phyloP scores from a whole-genome alignment of 1,140 invertebrate genomes.

The Phenacoccus solenopsis region DNA sequence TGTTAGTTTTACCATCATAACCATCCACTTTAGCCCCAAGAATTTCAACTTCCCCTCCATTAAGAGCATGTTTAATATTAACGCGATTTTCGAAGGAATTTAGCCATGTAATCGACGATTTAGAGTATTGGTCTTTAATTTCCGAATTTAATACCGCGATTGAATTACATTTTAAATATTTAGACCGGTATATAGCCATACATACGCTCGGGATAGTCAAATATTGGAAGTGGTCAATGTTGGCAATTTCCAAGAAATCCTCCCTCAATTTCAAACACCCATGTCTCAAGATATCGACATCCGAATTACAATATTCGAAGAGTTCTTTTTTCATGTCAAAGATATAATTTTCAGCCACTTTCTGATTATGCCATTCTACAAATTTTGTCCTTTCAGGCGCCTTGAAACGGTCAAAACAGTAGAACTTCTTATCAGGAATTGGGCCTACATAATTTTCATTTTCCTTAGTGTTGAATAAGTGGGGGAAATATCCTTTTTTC shows the following conservation, averaged over 20 bases:
- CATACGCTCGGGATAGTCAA: not conserved
- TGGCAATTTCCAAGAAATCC: slow-evolving; percentile 9
- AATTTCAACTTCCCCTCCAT: slow-evolving; percentile 9
- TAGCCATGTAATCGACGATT: slow-evolving; percentile 12
- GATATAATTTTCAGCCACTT: slow-evolving; percentile 16
- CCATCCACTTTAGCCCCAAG: slow-evolving; percentile 16
- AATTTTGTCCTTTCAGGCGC: slow-evolving; percentile 7
- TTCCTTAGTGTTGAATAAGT: slow-evolving; percentile 18
- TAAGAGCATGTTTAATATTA: slow-evolving; percentile 4
- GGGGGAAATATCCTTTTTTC: slow-evolving; percentile 22
- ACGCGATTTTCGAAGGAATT: slow-evolving; percentile 5
- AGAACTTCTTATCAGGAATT: slow-evolving; percentile 19
- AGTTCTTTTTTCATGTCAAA: slow-evolving; percentile 19
- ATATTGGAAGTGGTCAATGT: slow-evolving; percentile 13
- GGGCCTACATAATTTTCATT: slow-evolving; percentile 21
- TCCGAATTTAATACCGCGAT: not conserved
- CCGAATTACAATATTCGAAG: slow-evolving; percentile 20
- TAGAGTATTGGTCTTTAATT: slow-evolving; percentile 4
- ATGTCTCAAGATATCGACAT: slow-evolving; percentile 21
- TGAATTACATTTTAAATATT: not conserved
- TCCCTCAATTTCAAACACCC: slow-evolving; percentile 20
- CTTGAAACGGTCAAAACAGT: slow-evolving; percentile 16
- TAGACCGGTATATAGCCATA: slow-evolving; percentile 18
- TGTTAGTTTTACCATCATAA: slow-evolving; percentile 12
- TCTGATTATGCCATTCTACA: slow-evolving; percentile 18